A percentile compares a stretch with the other conserved stretches of the same genome.
Evolutionary conservation across 2,888 invertebrate genomes (phyloP).

Genomic region (Cylloceria caligata): DNA sequence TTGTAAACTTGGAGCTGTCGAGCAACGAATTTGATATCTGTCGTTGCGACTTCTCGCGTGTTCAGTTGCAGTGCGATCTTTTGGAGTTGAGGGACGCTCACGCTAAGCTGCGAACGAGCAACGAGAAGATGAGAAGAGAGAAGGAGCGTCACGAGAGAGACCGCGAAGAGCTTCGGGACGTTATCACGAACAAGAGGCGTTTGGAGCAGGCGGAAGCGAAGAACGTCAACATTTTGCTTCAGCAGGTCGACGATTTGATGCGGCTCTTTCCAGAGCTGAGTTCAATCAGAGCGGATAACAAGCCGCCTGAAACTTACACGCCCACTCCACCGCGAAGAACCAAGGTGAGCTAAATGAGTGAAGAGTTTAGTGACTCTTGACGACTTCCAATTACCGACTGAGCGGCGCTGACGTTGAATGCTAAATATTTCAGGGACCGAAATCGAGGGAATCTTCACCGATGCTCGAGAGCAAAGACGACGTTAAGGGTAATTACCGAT

Average conservation of each 20-base stretch:
- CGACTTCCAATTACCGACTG: slow-evolving; percentile 18
- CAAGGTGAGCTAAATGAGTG: slow-evolving; percentile 84
- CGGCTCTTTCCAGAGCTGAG: slow-evolving; percentile 91
- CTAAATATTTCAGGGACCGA: slow-evolving; percentile 86
- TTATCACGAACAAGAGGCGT: slow-evolving; percentile 85
- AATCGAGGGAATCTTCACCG: slow-evolving; percentile 91
- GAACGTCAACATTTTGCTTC: slow-evolving; percentile 90
- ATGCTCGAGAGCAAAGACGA: slow-evolving; percentile 91
- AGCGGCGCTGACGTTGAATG: background rate
- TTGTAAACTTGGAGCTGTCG: background rate
- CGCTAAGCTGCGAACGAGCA: slow-evolving; percentile 95
- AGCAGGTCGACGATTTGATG: slow-evolving; percentile 92
- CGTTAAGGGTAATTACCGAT: slow-evolving; percentile 84
- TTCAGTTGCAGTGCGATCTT: slow-evolving; percentile 93
- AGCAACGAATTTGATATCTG: slow-evolving; percentile 48
- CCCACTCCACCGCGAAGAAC: slow-evolving; percentile 90
- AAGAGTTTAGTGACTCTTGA: background rate
- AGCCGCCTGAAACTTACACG: slow-evolving; percentile 86
- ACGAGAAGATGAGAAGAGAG: slow-evolving; percentile 95
- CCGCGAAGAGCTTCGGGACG: slow-evolving; percentile 87
- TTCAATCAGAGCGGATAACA: slow-evolving; percentile 84
- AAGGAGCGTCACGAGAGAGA: slow-evolving; percentile 94
- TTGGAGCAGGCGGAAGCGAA: slow-evolving; percentile 89
- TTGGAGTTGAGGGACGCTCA: slow-evolving; percentile 96
- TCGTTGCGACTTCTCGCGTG: slow-evolving; percentile 26